Conservation (phyloP, 2,113 vertebrate species). For the Ceuthmochares aereus region DNA sequence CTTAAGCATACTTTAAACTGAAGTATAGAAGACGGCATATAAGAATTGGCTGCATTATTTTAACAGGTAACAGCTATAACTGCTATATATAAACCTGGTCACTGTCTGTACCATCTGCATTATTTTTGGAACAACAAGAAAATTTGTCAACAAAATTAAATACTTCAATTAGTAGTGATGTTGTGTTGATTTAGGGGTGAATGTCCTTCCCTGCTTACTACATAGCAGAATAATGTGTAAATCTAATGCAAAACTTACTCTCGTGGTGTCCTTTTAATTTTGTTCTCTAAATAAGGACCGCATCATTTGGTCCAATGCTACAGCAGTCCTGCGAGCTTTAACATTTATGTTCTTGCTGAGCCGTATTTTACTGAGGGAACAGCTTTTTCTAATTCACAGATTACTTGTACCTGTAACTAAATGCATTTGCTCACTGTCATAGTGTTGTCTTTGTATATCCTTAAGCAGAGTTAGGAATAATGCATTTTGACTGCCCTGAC, state of each 20-base stretch:
- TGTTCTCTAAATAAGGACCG: background rate
- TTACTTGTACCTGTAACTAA: background rate
- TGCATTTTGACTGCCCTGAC: background rate
- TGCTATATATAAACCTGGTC: background rate
- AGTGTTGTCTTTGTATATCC: background rate
- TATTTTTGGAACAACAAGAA: background rate
- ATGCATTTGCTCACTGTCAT: background rate
- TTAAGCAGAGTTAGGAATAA: background rate
- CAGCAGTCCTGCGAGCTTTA: background rate
- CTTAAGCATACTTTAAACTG: background rate
- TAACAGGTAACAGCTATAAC: background rate
- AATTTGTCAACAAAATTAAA: background rate
- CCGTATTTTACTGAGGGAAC: background rate
- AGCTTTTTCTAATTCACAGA: background rate
- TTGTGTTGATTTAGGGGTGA: background rate
- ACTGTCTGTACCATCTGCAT: background rate
- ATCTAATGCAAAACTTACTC: background rate
- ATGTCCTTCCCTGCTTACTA: background rate
- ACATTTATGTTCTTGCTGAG: background rate
- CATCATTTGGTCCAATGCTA: background rate
- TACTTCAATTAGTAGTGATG: background rate
- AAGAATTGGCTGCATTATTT: background rate
- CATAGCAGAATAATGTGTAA: background rate
- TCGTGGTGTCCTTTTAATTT: background rate
- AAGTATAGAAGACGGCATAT: background rate